A percentile compares a stretch with the other conserved stretches of the same genome.
phyloP scores from a whole-genome alignment of 1,140 invertebrate species.

The Pectinophora gossypiella region DNA sequence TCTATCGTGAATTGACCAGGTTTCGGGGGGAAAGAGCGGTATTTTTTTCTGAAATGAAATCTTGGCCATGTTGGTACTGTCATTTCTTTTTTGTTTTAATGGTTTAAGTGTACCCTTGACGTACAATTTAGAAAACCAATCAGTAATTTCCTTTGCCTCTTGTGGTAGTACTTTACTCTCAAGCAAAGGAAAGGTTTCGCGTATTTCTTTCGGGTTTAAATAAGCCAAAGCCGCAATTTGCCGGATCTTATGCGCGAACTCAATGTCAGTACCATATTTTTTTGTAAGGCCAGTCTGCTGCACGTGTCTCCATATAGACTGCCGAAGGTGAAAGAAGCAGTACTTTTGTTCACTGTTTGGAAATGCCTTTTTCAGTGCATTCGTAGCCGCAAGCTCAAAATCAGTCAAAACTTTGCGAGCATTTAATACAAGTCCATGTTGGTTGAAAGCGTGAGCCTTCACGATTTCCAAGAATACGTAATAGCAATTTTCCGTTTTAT shows the following conservation, averaged over 20 bases:
- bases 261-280: background rate
- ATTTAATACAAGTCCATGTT: background rate
- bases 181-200: too few relatives aligned
- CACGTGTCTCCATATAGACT: conserved; percentile 5
- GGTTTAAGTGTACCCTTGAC: too few relatives aligned
- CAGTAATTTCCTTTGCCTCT: too few relatives aligned
- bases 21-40: too few relatives aligned
- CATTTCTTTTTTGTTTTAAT: too few relatives aligned
- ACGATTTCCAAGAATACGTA: background rate
- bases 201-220: too few relatives aligned
- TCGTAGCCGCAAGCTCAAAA: conserved; percentile 3
- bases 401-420: background rate
- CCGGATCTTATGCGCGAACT: conserved; percentile 4
- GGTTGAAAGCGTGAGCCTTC: background rate
- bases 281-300: background rate
- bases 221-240: too few relatives aligned
- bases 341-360: conserved; percentile 5
- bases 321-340: conserved; percentile 1
- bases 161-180: too few relatives aligned
- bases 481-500: conserved; percentile 2
- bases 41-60: too few relatives aligned
- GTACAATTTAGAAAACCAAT: too few relatives aligned
- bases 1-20: too few relatives aligned
- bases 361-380: conserved; percentile 2
- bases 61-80: too few relatives aligned